Base-by-base conservation (phyloP, 2,888 invertebrate species). In the Meandrusa payeni region DNA sequence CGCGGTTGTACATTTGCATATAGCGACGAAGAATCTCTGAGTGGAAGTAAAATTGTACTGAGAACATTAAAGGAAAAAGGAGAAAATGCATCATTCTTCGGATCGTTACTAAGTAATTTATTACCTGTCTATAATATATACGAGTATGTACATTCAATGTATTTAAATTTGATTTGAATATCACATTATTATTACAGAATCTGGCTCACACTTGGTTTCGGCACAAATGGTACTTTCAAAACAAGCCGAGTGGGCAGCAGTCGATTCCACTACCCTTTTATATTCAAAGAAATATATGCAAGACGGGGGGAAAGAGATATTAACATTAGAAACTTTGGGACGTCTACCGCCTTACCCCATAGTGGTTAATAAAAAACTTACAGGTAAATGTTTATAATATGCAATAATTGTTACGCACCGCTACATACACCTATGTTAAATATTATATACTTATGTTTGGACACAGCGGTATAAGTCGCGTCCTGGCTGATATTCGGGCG, bases 331-430 rank as follows among this genome's bases (percentile, higher is more conserved):
- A 50, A 91, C 92, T 13, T 73, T 92, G 54, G 93, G 93, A 10
- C 91, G 92, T 9, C 69, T 93, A 24, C 92, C 93, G 1, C 90
- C 92, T 0, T 92, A 93, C 57, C 91, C 92, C 1, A 80, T 93
- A 27, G 89, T 93, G 32, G 81, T 90, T 41, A 92, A 91, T 59
- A 69, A 83, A 10, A 85, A 85, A 46, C 61, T 93, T 41, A 55
- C 89, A 69, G 89, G 93, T 93, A 33, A 2, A 13, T n/a, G n/a
- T n/a, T n/a, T n/a, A n/a, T n/a, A n/a, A n/a, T n/a, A n/a, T n/a
- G n/a, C n/a, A n/a, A n/a, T n/a, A n/a, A n/a, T n/a, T n/a, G n/a
- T n/a, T n/a, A n/a, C n/a, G n/a, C n/a, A n/a, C n/a, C n/a, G n/a
- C n/a, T n/a, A n/a, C n/a, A n/a, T n/a, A n/a, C n/a, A n/a, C n/a